phyloP scores from a whole-genome alignment of 2,797 vertebrate species.

The Acropternis orthonyx region DNA sequence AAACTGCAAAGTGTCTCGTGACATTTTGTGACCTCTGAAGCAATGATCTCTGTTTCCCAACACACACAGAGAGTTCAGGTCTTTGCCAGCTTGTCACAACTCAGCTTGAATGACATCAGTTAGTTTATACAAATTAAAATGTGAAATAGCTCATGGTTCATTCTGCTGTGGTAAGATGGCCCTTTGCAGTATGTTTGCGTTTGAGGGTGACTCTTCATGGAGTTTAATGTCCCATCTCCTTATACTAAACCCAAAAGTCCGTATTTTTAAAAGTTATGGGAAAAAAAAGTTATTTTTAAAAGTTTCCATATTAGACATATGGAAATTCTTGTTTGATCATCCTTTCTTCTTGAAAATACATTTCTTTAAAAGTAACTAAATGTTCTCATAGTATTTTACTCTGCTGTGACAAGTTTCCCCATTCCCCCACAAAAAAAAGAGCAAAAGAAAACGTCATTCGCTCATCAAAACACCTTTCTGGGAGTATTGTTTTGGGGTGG shows the following conservation, averaged over 20 bases:
- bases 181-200: neutral
- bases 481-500: neutral
- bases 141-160: neutral
- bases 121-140: neutral
- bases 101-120: neutral
- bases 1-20: rapidly evolving
- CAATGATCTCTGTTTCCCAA: neutral
- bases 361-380: neutral
- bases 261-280: neutral
- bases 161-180: neutral
- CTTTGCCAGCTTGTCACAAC: neutral
- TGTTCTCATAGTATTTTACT: neutral
- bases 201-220: neutral
- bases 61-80: neutral
- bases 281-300: neutral
- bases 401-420: neutral
- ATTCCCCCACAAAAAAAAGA: neutral
- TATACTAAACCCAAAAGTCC: neutral
- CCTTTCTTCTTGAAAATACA: neutral
- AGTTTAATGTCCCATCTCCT: neutral
- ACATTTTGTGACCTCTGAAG: neutral
- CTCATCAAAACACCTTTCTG: neutral
- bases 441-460: neutral
- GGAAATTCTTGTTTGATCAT: neutral
- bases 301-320: neutral